These are phyloP conservation scores for Rhodeus uyekii DNA, from an alignment of 2,797 vertebrate genomes.

Conservation along the genomic window DNA sequence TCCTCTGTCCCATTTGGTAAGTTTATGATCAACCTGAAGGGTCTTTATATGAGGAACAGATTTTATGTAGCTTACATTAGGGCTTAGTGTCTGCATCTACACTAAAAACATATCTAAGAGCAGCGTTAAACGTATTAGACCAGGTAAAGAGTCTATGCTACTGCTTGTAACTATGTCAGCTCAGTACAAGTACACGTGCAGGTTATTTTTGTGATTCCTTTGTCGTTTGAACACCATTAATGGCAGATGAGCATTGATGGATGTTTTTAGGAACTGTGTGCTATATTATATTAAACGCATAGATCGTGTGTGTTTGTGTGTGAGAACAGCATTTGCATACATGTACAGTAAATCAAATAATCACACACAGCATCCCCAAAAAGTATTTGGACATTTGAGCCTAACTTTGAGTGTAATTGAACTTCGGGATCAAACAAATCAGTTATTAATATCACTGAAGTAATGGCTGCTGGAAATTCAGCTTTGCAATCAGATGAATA, in stretches of 20 bases:
- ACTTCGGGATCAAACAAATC: neutral
- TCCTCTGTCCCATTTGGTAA: slow-evolving; percentile 30
- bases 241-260: slow-evolving; percentile 58
- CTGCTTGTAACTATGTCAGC: slow-evolving; percentile 33
- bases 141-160: slow-evolving; percentile 50
- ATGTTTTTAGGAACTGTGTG: slow-evolving; percentile 75
- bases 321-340: slow-evolving; percentile 76
- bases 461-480: neutral
- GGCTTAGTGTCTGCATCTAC: slow-evolving; percentile 39
- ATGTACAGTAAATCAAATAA: slow-evolving; percentile 83
- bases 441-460: neutral
- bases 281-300: slow-evolving; percentile 65
- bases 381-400: slow-evolving; percentile 13
- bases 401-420: neutral
- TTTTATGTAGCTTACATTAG: slow-evolving; percentile 23
- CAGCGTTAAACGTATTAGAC: slow-evolving; percentile 29
- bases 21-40: slow-evolving; percentile 16
- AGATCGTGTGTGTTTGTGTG: slow-evolving; percentile 66
- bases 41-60: slow-evolving; percentile 7
- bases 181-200: slow-evolving; percentile 37
- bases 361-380: slow-evolving; percentile 60
- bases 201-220: slow-evolving; percentile 3
- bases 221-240: slow-evolving; percentile 41
- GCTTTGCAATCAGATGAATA: neutral
- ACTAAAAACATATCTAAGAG: slow-evolving; percentile 39